These are phyloP conservation scores for Myotis vivesi DNA, from an alignment of 2,797 vertebrate genomes.

Conservation along the genomic window DNA sequence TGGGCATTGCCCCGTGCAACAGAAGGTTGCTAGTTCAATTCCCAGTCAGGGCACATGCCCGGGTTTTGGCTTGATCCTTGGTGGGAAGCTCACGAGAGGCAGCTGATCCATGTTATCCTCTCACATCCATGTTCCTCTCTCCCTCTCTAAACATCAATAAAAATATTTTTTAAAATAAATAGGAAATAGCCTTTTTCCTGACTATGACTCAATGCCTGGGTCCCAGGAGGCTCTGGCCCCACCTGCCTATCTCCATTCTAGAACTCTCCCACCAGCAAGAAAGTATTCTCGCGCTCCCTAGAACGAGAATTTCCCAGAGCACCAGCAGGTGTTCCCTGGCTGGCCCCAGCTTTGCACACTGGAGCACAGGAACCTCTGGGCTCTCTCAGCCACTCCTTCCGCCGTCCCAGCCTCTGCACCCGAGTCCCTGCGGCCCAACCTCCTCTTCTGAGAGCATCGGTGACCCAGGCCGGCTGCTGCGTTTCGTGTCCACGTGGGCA, in stretches of 20 bases:
- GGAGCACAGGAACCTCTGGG: neutral
- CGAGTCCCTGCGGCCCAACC: neutral
- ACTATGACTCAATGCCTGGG: neutral
- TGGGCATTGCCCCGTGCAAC: no score
- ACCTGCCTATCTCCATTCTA: neutral
- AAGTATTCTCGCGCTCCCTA: neutral
- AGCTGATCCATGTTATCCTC: no score
- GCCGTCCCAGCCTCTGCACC: neutral
- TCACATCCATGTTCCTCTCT: no score
- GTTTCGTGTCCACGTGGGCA: neutral
- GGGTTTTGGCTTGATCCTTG: no score
- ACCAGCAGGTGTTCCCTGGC: neutral
- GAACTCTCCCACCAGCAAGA: neutral
- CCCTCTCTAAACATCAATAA: no score
- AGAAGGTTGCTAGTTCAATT: no score
- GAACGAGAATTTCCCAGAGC: neutral
- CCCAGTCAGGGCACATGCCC: no score
- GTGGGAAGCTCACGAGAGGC: no score
- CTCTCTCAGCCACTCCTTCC: neutral
- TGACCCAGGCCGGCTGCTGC: neutral
- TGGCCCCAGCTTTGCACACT: neutral
- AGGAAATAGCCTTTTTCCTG: neutral
- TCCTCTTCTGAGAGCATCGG: accelerated
- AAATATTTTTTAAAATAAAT: neutral
- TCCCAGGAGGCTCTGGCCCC: neutral